Evolutionary conservation across 2,888 invertebrate species (phyloP).

Genomic region (Actias luna): DNA sequence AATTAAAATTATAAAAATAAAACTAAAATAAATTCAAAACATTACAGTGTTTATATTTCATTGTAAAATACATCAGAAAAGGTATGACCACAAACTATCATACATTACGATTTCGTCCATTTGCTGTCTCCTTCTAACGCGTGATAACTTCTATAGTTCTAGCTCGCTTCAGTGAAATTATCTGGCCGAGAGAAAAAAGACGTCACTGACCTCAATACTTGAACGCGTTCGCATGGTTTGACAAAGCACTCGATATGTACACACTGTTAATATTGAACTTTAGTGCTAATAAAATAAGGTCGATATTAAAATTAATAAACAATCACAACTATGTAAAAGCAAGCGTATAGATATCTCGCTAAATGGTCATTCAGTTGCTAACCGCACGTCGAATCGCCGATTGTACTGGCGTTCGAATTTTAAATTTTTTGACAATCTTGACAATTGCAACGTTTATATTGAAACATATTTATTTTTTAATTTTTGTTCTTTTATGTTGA

Average conservation of each 20-base stretch:
- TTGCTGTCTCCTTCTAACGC: slow-evolving; percentile 37
- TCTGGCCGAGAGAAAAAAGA: slow-evolving; percentile 64
- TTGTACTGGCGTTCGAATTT: slow-evolving; percentile 23
- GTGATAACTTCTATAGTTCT: slow-evolving; percentile 29
- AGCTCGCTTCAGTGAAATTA: slow-evolving; percentile 61
- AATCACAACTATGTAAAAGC: slow-evolving; percentile 24
- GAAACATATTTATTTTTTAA: slow-evolving; percentile 29
- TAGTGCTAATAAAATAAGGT: neutral
- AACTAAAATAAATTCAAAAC: neutral
- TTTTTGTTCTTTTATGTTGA: slow-evolving; percentile 31
- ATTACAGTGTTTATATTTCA: neutral
- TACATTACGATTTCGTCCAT: slow-evolving; percentile 28
- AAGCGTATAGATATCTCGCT: slow-evolving; percentile 38
- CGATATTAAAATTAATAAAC: slow-evolving; percentile 13
- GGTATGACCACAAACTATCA: slow-evolving; percentile 1
- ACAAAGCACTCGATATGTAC: slow-evolving; percentile 30
- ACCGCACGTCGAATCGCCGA: slow-evolving; percentile 36
- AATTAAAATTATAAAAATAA: no score
- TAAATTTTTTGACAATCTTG: slow-evolving; percentile 29
- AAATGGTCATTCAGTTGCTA: slow-evolving; percentile 51
- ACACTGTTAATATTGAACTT: neutral
- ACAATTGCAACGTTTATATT: slow-evolving; percentile 24
- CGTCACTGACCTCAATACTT: slow-evolving; percentile 77
- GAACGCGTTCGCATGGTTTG: slow-evolving; percentile 31
- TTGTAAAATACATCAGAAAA: neutral